Percentiles rank a stretch among this genome's conserved stretches.
Evolutionary conservation across 2,113 vertebrate species (phyloP).

Genomic region (Merops nubicus): DNA sequence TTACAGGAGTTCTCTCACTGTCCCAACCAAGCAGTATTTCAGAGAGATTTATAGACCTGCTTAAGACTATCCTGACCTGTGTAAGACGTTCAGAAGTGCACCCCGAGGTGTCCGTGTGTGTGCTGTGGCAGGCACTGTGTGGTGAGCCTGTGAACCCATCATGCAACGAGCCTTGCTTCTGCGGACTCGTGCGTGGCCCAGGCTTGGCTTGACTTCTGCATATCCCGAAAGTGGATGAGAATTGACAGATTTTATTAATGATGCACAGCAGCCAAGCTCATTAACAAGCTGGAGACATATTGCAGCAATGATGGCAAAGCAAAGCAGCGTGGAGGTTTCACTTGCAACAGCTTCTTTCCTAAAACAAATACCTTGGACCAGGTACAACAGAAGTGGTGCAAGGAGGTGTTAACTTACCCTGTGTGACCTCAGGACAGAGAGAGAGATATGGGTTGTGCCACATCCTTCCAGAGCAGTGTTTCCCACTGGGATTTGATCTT

Average conservation of each 20-base stretch:
- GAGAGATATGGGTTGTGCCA: background rate
- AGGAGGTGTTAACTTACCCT: background rate
- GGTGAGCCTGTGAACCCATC: background rate
- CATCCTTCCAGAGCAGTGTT: background rate
- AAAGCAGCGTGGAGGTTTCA: background rate
- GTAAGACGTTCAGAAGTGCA: background rate
- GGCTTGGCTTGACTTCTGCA: background rate
- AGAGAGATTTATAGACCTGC: background rate
- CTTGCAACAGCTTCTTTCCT: background rate
- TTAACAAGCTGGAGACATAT: background rate
- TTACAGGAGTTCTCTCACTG: background rate
- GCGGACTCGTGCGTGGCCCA: fast-evolving
- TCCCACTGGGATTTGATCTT: background rate
- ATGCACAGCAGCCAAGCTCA: background rate
- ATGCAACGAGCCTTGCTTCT: background rate
- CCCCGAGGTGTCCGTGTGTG: background rate
- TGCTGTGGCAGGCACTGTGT: fast-evolving
- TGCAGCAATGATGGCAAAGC: background rate
- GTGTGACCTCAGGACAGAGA: fast-evolving
- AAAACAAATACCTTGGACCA: background rate
- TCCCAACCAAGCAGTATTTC: background rate
- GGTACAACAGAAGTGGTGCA: background rate
- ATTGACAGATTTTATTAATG: background rate
- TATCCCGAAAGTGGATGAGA: background rate
- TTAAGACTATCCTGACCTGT: background rate